Percentiles rank a stretch among this genome's conserved stretches.
phyloP scores from a whole-genome alignment of 2,113 vertebrate species.

The Eclectus roratus region DNA sequence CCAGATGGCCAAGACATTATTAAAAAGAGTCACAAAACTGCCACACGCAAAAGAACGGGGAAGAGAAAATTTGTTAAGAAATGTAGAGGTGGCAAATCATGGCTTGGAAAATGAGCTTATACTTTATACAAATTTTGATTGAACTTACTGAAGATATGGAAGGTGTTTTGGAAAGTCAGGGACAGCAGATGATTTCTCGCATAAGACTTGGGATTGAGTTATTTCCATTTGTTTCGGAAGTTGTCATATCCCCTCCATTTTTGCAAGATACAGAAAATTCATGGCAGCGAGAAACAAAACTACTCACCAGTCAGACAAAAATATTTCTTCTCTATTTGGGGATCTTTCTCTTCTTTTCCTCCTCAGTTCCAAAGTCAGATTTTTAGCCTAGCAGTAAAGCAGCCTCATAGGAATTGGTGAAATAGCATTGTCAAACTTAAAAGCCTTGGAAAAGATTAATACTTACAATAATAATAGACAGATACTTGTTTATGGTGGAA shows the following conservation, averaged over 20 bases:
- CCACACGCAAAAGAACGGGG: not conserved
- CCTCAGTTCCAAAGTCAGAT: not conserved
- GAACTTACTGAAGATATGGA: not conserved
- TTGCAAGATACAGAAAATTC: conserved; percentile 8
- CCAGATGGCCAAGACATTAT: not conserved
- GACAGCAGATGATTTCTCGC: not conserved
- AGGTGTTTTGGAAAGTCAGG: not conserved
- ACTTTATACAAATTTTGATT: not conserved
- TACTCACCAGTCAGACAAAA: not conserved
- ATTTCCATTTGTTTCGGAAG: conserved; percentile 7
- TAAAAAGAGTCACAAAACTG: not conserved
- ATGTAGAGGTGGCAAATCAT: not conserved
- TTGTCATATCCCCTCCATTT: not conserved
- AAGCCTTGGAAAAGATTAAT: conserved; percentile 21
- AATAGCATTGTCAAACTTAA: conserved; percentile 23
- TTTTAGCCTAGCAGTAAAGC: conserved; percentile 13
- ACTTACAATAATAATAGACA: not conserved
- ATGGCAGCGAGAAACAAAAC: not conserved
- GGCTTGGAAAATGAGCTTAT: not conserved
- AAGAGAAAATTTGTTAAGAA: not conserved
- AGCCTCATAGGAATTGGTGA: conserved; percentile 29
- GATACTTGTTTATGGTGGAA: conserved; percentile 19
- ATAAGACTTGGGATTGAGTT: not conserved
- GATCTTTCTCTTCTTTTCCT: not conserved
- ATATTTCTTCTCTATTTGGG: not conserved